phyloP scores from a whole-genome alignment of 2,797 vertebrate genomes.

The Scarus forsteni region DNA sequence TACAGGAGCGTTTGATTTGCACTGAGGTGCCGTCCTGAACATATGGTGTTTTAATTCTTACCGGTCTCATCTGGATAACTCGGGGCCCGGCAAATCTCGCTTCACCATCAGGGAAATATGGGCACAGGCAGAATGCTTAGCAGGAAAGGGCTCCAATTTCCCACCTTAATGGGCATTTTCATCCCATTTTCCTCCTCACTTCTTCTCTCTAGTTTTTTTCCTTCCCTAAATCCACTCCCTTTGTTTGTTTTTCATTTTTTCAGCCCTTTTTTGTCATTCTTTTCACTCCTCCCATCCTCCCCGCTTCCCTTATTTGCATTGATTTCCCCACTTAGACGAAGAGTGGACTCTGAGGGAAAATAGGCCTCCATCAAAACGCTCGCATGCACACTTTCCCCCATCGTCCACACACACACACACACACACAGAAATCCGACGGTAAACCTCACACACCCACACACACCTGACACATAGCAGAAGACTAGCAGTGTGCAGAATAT shows the following conservation, averaged over 20 bases:
- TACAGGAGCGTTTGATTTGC: conserved; percentile 84
- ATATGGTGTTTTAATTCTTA: conserved; percentile 89
- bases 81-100: conserved; percentile 75
- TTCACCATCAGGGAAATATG: conserved; percentile 87
- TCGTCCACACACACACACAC: conserved; percentile 14
- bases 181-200: conserved; percentile 59
- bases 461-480: conserved; percentile 73
- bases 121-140: conserved; percentile 84
- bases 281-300: conserved; percentile 65
- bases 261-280: conserved; percentile 59
- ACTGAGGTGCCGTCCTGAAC: conserved; percentile 82
- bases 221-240: conserved; percentile 62
- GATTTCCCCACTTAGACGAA: conserved; percentile 80
- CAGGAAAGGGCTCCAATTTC: conserved; percentile 86
- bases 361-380: conserved; percentile 73
- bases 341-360: conserved; percentile 77
- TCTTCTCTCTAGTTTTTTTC: conserved; percentile 13
- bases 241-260: conserved; percentile 71
- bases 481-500: conserved; percentile 74
- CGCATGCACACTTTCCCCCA: conserved; percentile 32
- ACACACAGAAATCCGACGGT: conserved; percentile 25
- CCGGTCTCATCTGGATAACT: conserved; percentile 88
- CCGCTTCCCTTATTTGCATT: conserved; percentile 77
- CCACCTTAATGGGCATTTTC: conserved; percentile 85
- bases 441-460: conserved; percentile 64